Evolutionary conservation across 2,888 invertebrate genomes (phyloP).

Genomic region (Andrena hattorfiana): DNA sequence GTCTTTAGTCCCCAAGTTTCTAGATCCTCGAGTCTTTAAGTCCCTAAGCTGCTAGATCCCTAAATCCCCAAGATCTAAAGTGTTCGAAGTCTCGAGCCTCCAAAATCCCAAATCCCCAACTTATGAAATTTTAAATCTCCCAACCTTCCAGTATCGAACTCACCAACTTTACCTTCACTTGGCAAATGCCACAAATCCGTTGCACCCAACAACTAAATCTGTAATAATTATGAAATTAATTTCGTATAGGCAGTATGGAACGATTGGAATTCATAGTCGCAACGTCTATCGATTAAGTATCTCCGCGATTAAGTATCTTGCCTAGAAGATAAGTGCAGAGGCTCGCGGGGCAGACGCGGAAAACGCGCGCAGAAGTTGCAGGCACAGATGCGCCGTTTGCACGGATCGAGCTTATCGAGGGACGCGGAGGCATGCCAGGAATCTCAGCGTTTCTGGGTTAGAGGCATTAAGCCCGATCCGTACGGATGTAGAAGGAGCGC

Average conservation of each 20-base stretch:
- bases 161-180: not conserved
- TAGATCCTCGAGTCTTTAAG: not conserved
- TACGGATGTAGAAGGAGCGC: conserved; percentile 37
- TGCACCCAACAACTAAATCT: not conserved
- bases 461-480: conserved; percentile 63
- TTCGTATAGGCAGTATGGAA: not conserved
- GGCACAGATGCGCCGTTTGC: conserved; percentile 49
- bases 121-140: not conserved
- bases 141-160: not conserved
- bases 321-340: conserved; percentile 19
- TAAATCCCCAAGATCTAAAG: not conserved
- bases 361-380: conserved; percentile 24
- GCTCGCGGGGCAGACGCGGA: conserved; percentile 4
- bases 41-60: not conserved
- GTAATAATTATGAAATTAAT: conserved; percentile 8
- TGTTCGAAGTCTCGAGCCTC: not conserved
- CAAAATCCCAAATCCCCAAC: not conserved
- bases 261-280: conserved; percentile 13
- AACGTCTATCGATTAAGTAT: conserved; percentile 19
- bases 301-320: conserved; percentile 17
- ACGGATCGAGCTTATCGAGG: conserved; percentile 67
- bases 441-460: conserved; percentile 71
- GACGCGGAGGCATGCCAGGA: conserved; percentile 67
- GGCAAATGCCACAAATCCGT: not conserved
- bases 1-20: not conserved